These are phyloP conservation scores for Cossypha caffra DNA, from an alignment of 2,797 vertebrate genomes.

Conservation along the genomic window DNA sequence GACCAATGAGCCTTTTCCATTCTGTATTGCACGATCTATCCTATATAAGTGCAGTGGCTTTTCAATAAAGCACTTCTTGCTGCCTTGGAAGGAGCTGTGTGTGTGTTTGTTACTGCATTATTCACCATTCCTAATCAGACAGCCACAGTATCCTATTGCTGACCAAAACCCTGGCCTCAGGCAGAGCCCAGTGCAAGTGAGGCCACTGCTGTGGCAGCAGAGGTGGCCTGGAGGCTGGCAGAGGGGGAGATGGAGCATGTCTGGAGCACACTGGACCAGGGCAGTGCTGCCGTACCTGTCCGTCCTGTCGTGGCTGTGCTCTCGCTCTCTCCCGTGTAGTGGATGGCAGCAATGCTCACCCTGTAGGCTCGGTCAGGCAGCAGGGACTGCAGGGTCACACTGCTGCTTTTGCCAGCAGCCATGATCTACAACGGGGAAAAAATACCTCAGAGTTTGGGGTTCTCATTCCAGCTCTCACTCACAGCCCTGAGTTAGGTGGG, in stretches of 20 bases:
- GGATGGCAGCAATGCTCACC: constrained; percentile 85
- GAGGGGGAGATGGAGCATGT: not conserved
- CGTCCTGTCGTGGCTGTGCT: constrained; percentile 78
- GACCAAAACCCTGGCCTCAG: not conserved
- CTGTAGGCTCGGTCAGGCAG: constrained; percentile 87
- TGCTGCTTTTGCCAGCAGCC: constrained; percentile 80
- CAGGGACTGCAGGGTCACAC: constrained; percentile 77
- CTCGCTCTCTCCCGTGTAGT: constrained; percentile 84
- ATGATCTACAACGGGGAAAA: constrained; percentile 72
- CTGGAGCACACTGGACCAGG: rapidly evolving
- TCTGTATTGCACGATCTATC: too few species aligned
- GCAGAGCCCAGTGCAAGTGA: not conserved
- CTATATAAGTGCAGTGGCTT: too few species aligned
- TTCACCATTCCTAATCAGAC: too few species aligned
- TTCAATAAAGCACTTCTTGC: too few species aligned
- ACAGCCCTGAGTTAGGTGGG: rapidly evolving
- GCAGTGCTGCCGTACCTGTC: constrained; percentile 77
- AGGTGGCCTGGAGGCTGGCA: rapidly evolving
- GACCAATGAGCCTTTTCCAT: too few species aligned
- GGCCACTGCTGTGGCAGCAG: rapidly evolving
- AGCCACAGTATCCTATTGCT: not conserved
- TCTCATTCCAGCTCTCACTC: rapidly evolving
- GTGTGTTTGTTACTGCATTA: too few species aligned
- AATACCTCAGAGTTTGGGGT: not conserved
- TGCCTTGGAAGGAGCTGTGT: too few species aligned